Evolutionary conservation across 2,797 vertebrate species (phyloP).

Genomic region (Melanotaenia parkinsoni): DNA sequence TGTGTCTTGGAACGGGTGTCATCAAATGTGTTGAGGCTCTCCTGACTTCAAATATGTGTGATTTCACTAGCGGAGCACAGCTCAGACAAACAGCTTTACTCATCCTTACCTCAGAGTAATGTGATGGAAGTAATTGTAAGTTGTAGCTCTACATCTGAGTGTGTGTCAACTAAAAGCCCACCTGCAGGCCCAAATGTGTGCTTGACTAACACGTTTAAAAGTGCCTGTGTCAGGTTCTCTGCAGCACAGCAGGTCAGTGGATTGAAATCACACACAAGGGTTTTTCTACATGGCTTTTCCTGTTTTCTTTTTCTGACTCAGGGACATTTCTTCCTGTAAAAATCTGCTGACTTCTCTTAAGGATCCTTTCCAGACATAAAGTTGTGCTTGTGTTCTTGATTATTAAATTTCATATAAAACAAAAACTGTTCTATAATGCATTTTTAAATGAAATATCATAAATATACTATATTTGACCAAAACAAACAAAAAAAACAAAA

Average conservation of each 20-base stretch:
- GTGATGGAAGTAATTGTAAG: conserved; percentile 45
- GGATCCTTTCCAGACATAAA: neutral
- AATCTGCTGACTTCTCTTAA: neutral
- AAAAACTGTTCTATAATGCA: neutral
- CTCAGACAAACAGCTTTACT: conserved; percentile 70
- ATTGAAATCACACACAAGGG: conserved; percentile 14
- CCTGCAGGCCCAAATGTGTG: conserved; percentile 40
- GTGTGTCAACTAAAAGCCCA: conserved; percentile 65
- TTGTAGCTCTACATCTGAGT: conserved; percentile 46
- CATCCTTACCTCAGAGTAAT: conserved; percentile 50
- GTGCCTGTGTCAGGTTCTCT: conserved; percentile 27
- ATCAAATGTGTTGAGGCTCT: neutral
- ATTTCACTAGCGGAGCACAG: conserved; percentile 40
- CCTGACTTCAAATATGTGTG: conserved; percentile 57
- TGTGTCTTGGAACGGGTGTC: conserved; percentile 45
- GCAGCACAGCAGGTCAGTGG: conserved; percentile 4
- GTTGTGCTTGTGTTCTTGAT: neutral
- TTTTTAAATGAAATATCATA: neutral
- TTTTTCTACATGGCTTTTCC: conserved; percentile 8
- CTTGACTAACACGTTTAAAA: conserved; percentile 53
- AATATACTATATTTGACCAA: neutral
- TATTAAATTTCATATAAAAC: neutral
- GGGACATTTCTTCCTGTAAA: neutral
- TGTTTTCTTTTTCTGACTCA: conserved; percentile 2
- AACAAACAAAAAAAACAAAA: no score